Base-by-base conservation (phyloP, 1,140 invertebrate genomes). In the Caerostris extrusa region DNA sequence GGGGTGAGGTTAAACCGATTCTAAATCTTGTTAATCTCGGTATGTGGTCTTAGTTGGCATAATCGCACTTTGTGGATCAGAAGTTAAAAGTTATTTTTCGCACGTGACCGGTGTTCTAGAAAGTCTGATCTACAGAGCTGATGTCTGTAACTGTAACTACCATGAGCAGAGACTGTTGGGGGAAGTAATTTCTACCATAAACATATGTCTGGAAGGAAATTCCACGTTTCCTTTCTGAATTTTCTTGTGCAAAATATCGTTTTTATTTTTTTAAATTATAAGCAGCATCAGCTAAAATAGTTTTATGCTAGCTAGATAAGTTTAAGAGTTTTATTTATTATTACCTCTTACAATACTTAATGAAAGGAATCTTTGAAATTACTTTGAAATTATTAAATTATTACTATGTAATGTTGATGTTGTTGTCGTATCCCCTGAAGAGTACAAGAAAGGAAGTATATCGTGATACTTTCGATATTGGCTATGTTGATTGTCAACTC, bases 11-110 rank as follows among this genome's bases (percentile, higher is more conserved):
- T 87, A 93, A 93, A 93, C 91, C n/a, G 19, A 57, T 60, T 53
- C 61, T 93, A 87, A 93, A 93, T 93, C 91, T 87, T 71, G 57
- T 19, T 93, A 57, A 87, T 93, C 91, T 93, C 64, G 83, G 82
- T 77, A 93, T 93, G 91, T 87, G 91, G 91, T 93, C 91, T 58
- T 12, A 58, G 90, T 81, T 81, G 53, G 90, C n/a, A 91, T 81
- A 91, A 91, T 91, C 67, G 50, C 64, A 77, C 71, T 55, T 19
- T 55, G 61, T 67, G 56, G 58, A 92, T 64, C 60, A 64, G 60
- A 64, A 83, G 58, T 77, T 83, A 57, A 8, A 17, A 8, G 58
- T 69, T 50, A 69, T 53, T 64, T 77, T 91, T 58, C 34, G 81
- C 90, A 91, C 90, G 90, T 91, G 90, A 91, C 90, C 55, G 50